These are phyloP conservation scores for Callipepla californica DNA, from an alignment of 2,113 vertebrate genomes.

Conservation along the genomic window DNA sequence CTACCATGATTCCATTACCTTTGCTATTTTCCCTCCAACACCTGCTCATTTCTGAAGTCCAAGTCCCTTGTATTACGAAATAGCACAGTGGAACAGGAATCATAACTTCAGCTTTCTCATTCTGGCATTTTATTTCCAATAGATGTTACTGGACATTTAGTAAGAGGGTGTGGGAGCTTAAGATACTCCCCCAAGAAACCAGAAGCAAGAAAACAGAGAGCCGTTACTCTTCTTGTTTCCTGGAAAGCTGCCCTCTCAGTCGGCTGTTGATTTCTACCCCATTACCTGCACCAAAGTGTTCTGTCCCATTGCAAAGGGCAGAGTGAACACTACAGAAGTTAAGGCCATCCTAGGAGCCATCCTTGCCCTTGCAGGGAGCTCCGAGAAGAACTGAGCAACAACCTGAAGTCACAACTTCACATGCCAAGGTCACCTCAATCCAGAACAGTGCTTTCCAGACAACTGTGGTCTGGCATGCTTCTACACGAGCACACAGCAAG, in stretches of 20 bases:
- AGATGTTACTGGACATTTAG: not conserved
- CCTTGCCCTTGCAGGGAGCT: not conserved
- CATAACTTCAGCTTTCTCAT: not conserved
- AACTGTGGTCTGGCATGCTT: not conserved
- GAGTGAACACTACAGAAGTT: not conserved
- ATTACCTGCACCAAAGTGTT: not conserved
- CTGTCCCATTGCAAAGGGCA: not conserved
- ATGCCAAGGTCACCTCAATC: not conserved
- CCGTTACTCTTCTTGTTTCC: not conserved
- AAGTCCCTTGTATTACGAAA: not conserved
- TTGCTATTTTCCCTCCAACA: slow-evolving; percentile 19
- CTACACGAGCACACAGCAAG: not conserved
- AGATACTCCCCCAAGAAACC: not conserved
- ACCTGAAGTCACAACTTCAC: not conserved
- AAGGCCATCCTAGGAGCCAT: not conserved
- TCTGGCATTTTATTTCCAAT: not conserved
- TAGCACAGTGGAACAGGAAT: not conserved
- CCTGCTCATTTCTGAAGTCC: slow-evolving; percentile 14
- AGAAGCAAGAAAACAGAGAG: not conserved
- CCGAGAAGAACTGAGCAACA: not conserved
- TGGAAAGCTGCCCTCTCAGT: not conserved
- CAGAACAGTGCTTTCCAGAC: not conserved
- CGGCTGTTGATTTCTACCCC: not conserved
- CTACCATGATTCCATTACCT: not conserved
- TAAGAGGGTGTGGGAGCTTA: not conserved